Evolutionary conservation across 2,113 vertebrate genomes (phyloP).

Genomic region (Brienomyrus longianalis): DNA sequence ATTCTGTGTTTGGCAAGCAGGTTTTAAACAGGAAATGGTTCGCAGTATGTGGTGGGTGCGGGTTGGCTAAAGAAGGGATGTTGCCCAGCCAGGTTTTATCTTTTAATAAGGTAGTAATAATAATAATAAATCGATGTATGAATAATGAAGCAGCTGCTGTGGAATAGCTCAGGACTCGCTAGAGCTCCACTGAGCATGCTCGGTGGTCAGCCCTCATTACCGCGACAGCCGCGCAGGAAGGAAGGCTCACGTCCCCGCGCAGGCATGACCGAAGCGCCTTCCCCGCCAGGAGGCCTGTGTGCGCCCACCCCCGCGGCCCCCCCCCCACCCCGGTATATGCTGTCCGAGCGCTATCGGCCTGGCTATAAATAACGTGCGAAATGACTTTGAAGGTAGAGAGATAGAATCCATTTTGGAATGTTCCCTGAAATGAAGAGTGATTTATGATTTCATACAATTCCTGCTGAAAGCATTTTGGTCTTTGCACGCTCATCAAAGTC

Average conservation of each 20-base stretch:
- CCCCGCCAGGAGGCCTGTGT: slow-evolving; percentile 45
- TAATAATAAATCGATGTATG: background rate
- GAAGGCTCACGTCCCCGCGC: background rate
- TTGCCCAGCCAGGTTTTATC: background rate
- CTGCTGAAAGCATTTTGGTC: slow-evolving; percentile 69
- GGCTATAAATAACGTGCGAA: slow-evolving; percentile 78
- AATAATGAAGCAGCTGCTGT: background rate
- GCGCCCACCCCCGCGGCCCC: background rate
- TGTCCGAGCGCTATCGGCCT: slow-evolving; percentile 50
- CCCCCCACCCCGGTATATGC: slow-evolving; percentile 44
- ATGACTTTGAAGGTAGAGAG: slow-evolving; percentile 79
- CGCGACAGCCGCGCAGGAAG: background rate
- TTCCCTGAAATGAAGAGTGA: slow-evolving; percentile 76
- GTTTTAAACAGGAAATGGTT: background rate
- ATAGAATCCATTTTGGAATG: slow-evolving; percentile 75
- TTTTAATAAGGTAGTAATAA: background rate
- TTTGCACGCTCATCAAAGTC: slow-evolving; percentile 77
- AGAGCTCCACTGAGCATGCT: background rate
- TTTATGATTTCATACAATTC: slow-evolving; percentile 80
- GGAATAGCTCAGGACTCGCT: background rate
- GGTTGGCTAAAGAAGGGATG: background rate
- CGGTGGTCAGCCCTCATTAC: background rate
- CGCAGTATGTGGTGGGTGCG: background rate
- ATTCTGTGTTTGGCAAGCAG: background rate
- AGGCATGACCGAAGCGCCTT: slow-evolving; percentile 17